Percentiles rank a stretch among this genome's conserved stretches.
Conservation (phyloP, 2,797 vertebrate species). For the Cyclopterus lumpus region DNA sequence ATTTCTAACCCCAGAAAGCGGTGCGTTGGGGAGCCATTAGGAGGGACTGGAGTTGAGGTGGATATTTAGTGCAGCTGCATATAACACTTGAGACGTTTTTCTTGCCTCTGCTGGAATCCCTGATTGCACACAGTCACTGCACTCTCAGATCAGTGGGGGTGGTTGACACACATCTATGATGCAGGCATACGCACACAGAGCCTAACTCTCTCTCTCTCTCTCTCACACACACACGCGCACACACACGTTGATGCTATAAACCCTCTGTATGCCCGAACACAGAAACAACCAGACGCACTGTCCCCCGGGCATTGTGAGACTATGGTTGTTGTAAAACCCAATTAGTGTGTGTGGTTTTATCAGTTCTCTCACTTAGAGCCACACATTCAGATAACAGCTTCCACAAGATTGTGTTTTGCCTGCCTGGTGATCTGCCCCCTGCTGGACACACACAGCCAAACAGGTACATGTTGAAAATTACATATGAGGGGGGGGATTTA, state of each 20-base stretch:
- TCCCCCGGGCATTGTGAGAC: constrained; percentile 78
- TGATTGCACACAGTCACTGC: constrained; percentile 46
- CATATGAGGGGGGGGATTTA: constrained; percentile 4
- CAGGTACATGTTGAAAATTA: constrained; percentile 20
- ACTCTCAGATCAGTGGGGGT: constrained; percentile 46
- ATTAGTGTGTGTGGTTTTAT: constrained; percentile 79
- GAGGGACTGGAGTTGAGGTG: constrained; percentile 27
- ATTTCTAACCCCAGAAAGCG: constrained; percentile 61
- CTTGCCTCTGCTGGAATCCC: constrained; percentile 44
- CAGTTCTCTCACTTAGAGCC: constrained; percentile 66
- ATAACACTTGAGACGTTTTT: constrained; percentile 52
- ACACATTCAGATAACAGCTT: constrained; percentile 70
- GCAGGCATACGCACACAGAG: constrained; percentile 5
- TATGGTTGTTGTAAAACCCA: constrained; percentile 79
- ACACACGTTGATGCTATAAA: constrained; percentile 39
- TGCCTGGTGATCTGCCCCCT: constrained; percentile 70
- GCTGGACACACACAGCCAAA: constrained; percentile 65
- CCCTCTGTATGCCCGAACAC: constrained; percentile 57
- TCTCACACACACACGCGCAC: not conserved
- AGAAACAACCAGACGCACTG: constrained; percentile 63
- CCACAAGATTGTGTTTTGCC: constrained; percentile 36
- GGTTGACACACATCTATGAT: constrained; percentile 54
- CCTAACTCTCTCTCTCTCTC: not conserved
- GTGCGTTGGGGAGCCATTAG: constrained; percentile 62
- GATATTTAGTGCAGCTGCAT: constrained; percentile 42